Percentiles rank a stretch among this genome's conserved stretches.
Conservation (phyloP, 2,888 invertebrate genomes). For the Eupithecia subfuscata region DNA sequence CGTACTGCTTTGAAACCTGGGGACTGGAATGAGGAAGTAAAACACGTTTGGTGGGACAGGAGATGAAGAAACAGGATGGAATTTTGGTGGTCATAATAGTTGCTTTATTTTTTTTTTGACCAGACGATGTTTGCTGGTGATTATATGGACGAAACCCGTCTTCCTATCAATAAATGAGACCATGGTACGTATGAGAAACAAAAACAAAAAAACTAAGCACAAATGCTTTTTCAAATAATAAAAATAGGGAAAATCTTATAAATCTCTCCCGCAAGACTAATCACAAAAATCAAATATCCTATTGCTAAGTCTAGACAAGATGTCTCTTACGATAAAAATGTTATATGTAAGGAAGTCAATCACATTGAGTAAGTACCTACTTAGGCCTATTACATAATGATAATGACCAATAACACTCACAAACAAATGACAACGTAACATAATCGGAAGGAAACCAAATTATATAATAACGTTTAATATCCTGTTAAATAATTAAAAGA, state of each 20-base stretch:
- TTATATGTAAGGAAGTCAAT: constrained; percentile 25
- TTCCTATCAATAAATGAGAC: neutral
- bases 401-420: constrained; percentile 36
- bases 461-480: constrained; percentile 39
- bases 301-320: neutral
- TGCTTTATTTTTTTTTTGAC: neutral
- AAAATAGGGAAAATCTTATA: neutral
- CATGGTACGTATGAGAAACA: neutral
- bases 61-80: constrained; percentile 13
- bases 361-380: constrained; percentile 16
- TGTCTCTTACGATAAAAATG: neutral
- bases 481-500: constrained; percentile 44
- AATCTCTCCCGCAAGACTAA: neutral
- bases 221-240: neutral
- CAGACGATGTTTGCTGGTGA: neutral
- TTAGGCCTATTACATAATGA: constrained; percentile 21
- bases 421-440: constrained; percentile 39
- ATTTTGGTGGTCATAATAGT: neutral
- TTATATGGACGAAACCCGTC: neutral
- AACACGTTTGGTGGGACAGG: constrained; percentile 10
- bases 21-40: neutral
- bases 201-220: too few species aligned
- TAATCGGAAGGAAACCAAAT: constrained; percentile 40
- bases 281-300: neutral
- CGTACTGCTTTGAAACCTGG: constrained; percentile 10